Conservation (phyloP, 2,113 vertebrate genomes). For the Sprattus sprattus region DNA sequence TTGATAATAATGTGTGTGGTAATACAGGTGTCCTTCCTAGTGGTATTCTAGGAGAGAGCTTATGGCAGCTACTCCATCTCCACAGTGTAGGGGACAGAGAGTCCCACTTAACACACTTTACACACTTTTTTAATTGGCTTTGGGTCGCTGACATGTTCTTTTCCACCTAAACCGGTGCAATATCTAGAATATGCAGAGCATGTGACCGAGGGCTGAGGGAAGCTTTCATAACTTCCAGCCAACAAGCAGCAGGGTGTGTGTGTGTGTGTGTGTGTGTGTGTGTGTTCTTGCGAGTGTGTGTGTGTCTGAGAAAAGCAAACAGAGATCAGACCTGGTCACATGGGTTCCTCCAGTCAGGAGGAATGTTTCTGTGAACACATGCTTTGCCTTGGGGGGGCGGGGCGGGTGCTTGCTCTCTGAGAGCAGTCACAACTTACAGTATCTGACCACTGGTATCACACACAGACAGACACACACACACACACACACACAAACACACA, state of each 20-base stretch:
- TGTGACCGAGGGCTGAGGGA: background rate
- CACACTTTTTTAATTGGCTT: too few species aligned
- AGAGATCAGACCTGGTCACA: background rate
- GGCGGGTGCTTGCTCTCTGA: too few species aligned
- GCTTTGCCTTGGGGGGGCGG: background rate
- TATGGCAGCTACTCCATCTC: too few species aligned
- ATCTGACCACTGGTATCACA: background rate
- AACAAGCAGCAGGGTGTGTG: background rate
- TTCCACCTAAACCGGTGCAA: background rate
- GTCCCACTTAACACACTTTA: too few species aligned
- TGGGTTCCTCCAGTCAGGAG: background rate
- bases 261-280: conserved; percentile 21
- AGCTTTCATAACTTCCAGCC: background rate
- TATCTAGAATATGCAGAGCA: background rate
- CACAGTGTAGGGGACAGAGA: too few species aligned
- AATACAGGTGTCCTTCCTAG: too few species aligned
- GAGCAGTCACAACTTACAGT: background rate
- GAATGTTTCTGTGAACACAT: background rate
- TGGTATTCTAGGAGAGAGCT: too few species aligned
- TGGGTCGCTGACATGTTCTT: background rate
- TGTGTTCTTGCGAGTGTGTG: background rate
- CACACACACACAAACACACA: too few species aligned
- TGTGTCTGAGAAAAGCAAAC: background rate
- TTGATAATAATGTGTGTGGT: too few species aligned
- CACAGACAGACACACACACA: too few species aligned